Conservation (phyloP, 1,140 invertebrate genomes). For the Parasteatoda tepidariorum region DNA sequence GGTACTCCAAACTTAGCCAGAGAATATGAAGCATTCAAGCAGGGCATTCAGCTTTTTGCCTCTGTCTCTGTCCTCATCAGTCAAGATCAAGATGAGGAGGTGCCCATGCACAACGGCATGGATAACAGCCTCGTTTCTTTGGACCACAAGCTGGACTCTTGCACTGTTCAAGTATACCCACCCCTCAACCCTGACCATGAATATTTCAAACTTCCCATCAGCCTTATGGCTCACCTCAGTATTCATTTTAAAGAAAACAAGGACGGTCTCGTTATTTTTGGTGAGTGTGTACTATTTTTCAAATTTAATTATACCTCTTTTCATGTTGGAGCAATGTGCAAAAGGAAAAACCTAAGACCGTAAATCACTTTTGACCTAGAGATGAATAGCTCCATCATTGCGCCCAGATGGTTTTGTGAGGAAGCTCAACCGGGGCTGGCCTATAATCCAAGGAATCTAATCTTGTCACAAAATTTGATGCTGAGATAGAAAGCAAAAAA, state of each 20-base stretch:
- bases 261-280: slow-evolving; percentile 85
- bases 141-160: slow-evolving; percentile 80
- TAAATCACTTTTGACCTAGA: too few species aligned
- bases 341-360: too few species aligned
- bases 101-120: slow-evolving; percentile 52
- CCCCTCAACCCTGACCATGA: slow-evolving; percentile 95
- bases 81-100: slow-evolving; percentile 64
- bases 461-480: too few species aligned
- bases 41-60: slow-evolving; percentile 85
- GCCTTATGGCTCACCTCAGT: slow-evolving; percentile 78
- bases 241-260: slow-evolving; percentile 82
- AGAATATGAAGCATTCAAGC: slow-evolving; percentile 86
- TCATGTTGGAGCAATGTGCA: too few species aligned
- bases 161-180: slow-evolving; percentile 90
- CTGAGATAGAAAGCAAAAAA: too few species aligned
- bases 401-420: too few species aligned
- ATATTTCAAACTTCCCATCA: slow-evolving; percentile 80
- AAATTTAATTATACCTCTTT: too few species aligned
- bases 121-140: slow-evolving; percentile 27
- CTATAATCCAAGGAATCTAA: too few species aligned
- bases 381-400: too few species aligned
- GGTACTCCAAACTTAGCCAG: slow-evolving; percentile 83
- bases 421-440: too few species aligned
- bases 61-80: slow-evolving; percentile 77
- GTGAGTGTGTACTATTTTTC: slow-evolving; percentile 63